phyloP scores from a whole-genome alignment of 2,113 vertebrate genomes.

The Alaudala cheleensis region DNA sequence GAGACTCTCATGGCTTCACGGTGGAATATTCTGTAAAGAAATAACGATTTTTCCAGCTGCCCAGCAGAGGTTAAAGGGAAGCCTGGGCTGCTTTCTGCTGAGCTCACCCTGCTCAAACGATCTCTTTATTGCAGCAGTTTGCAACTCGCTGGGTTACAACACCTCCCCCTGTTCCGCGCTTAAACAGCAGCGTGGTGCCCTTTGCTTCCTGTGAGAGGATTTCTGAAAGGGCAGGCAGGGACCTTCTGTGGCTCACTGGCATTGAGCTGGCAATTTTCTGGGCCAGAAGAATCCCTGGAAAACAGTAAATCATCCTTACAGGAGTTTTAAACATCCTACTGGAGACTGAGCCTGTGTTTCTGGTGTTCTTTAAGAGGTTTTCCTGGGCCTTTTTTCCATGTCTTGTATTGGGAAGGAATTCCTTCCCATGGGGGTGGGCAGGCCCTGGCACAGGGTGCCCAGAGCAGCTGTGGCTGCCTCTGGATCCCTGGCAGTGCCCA shows the following conservation, averaged over 20 bases:
- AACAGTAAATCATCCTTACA: too few relatives aligned
- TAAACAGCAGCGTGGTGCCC: not conserved
- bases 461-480: not conserved
- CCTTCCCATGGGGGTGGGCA: rapidly evolving
- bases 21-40: not conserved
- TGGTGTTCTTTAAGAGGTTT: not conserved
- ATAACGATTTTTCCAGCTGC: not conserved
- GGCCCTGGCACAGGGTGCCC: not conserved
- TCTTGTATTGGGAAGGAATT: not conserved
- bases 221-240: not conserved
- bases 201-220: not conserved
- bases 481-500: not conserved
- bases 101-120: not conserved
- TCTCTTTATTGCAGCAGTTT: not conserved
- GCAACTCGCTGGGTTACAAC: not conserved
- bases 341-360: not conserved
- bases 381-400: not conserved
- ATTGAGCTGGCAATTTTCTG: not conserved
- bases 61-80: not conserved
- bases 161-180: rapidly evolving
- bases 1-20: rapidly evolving
- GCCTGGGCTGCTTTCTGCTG: not conserved
- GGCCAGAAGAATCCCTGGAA: rapidly evolving
- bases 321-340: rapidly evolving
- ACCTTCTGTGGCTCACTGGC: not conserved